Evolutionary conservation across 1,140 invertebrate species (phyloP).

Genomic region (Megalonaias nervosa): DNA sequence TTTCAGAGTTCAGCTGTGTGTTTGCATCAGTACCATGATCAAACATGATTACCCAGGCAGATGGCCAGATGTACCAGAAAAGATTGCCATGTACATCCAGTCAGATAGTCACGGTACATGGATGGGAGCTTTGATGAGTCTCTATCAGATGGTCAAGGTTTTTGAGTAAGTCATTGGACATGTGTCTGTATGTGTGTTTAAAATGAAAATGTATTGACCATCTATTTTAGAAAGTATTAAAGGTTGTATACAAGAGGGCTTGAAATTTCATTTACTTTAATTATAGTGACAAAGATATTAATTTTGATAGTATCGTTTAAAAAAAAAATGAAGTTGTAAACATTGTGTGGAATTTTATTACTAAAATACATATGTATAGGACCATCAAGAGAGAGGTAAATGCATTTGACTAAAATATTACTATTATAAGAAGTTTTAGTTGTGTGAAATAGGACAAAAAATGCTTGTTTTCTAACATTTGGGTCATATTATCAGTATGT

Average conservation of each 20-base stretch:
- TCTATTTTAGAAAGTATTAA: not conserved
- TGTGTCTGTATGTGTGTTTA: not conserved
- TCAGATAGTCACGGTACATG: slow-evolving; percentile 86
- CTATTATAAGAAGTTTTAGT: too few relatives aligned
- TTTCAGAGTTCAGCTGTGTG: slow-evolving; percentile 88
- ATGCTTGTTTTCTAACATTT: too few relatives aligned
- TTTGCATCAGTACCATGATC: slow-evolving; percentile 92
- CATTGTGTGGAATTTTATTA: not conserved
- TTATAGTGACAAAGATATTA: not conserved
- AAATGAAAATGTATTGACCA: not conserved
- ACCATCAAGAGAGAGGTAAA: too few relatives aligned
- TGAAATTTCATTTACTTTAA: not conserved
- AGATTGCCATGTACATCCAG: slow-evolving; percentile 88
- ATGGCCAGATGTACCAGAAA: slow-evolving; percentile 97
- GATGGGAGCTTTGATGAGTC: slow-evolving; percentile 91
- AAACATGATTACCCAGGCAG: slow-evolving; percentile 96
- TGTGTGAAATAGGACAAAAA: too few relatives aligned
- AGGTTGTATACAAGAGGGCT: not conserved
- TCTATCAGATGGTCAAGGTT: slow-evolving; percentile 97
- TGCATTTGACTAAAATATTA: too few relatives aligned
- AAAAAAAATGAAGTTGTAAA: slow-evolving; percentile 1
- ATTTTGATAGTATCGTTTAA: not conserved
- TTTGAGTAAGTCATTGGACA: slow-evolving; percentile 82
- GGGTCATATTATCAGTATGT: too few relatives aligned
- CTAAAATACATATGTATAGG: too few relatives aligned